phyloP scores from a whole-genome alignment of 2,797 vertebrate genomes.

The Spheniscus humboldti region DNA sequence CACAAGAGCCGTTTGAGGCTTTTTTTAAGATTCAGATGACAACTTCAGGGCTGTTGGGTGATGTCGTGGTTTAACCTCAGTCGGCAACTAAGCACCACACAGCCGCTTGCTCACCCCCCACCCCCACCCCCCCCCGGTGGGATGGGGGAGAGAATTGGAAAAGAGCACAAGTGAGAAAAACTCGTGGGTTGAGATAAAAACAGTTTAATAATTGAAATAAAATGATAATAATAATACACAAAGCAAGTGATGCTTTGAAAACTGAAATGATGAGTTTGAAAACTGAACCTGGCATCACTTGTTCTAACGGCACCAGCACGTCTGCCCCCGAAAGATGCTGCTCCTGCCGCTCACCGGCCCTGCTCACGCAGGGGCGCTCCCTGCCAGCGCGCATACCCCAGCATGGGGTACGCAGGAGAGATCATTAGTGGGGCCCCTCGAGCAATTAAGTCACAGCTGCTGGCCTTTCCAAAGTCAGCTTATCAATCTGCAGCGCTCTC shows the following conservation, averaged over 20 bases:
- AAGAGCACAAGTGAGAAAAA: too few relatives aligned
- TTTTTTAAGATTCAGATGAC: neutral
- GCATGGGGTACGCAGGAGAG: accelerated
- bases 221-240: too few relatives aligned
- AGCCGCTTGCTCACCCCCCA: too few relatives aligned
- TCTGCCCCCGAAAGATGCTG: neutral
- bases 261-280: neutral
- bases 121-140: too few relatives aligned
- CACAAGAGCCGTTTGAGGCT: neutral
- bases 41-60: neutral
- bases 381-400: accelerated
- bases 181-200: too few relatives aligned
- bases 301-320: accelerated
- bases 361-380: accelerated
- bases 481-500: neutral
- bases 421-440: neutral
- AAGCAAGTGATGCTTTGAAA: too few relatives aligned
- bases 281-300: neutral
- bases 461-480: conserved; percentile 2
- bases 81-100: too few relatives aligned
- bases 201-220: too few relatives aligned
- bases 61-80: too few relatives aligned
- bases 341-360: neutral
- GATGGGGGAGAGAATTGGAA: too few relatives aligned
- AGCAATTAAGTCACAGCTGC: neutral